Evolutionary conservation across 2,797 vertebrate genomes (phyloP), one percentile per base, ranked within the genome.

Genomic region (Sciaenops ocellatus): DNA sequence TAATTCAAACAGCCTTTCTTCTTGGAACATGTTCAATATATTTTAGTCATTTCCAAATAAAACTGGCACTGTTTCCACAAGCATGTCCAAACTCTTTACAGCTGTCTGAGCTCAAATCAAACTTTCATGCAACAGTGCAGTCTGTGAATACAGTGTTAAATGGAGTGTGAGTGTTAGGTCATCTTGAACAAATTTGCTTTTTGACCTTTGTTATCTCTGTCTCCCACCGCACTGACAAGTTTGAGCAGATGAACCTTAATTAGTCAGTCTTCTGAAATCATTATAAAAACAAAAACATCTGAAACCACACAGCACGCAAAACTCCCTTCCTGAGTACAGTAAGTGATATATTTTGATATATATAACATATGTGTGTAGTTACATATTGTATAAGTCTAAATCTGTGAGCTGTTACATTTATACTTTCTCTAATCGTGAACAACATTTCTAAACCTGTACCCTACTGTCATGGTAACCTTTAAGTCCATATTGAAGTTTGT

Each of bases 71-170:
- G 26, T 48, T 22, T 61, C 65, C 28, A 69, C 9, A 1, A 34
- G 20, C 47, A 28, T 46, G 41, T 76, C 62, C 52, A n/a, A 78
- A 78, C 38, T 52, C 41, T 41, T 7, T 41, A 65, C 60, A 69
- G 75, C 69, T 74, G 52, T 55, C 6, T 54, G n/a, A 62, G 48
- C 56, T 83, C 72, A 68, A 18, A 63, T 75, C 73, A 75, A 63
- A 51, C 41, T 34, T 52, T 71, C 16, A 13, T 67, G 51, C 46
- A 60, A 26, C 16, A 11, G 24, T 57, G 48, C 20, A 65, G 62
- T 47, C 28, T 1, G 3, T 62, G 46, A 26, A 46, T 24, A 60
- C 15, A 2, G 24, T 22, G 52, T 74, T 63, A 3, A 79, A 54
- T 48, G 50, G 55, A 59, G 16, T 10, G 4, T 3, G 34, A 30